These are phyloP conservation scores for Propithecus perrieri DNA, from an alignment of 2,797 vertebrate genomes.

Conservation along the genomic window DNA sequence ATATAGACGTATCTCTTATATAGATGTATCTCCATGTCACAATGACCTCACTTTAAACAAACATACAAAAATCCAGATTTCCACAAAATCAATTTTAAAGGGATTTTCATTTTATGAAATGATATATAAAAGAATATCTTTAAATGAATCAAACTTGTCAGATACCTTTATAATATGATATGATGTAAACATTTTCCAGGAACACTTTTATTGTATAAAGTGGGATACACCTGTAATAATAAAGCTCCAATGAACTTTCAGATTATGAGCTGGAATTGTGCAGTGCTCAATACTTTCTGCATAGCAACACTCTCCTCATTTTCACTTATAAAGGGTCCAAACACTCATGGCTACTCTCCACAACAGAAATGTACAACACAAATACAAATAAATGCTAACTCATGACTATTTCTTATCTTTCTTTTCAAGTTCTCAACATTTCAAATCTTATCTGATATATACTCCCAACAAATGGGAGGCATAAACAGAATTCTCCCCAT, in stretches of 20 bases:
- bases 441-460: constrained; percentile 50
- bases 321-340: constrained; percentile 21
- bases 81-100: constrained; percentile 43
- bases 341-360: constrained; percentile 26
- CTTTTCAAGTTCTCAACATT: constrained; percentile 63
- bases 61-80: constrained; percentile 25
- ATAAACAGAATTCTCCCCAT: constrained; percentile 75
- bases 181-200: constrained; percentile 67
- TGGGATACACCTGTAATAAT: constrained; percentile 68
- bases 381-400: constrained; percentile 51
- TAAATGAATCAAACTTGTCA: constrained; percentile 70
- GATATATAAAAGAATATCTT: constrained; percentile 54
- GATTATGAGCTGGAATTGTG: constrained; percentile 51
- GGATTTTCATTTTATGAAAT: constrained; percentile 56
- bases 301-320: constrained; percentile 46
- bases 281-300: constrained; percentile 16
- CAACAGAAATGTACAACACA: background rate
- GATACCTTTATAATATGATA: constrained; percentile 68
- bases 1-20: background rate
- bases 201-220: constrained; percentile 72
- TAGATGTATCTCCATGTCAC: background rate
- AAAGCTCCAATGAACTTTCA: constrained; percentile 66
- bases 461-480: constrained; percentile 70
- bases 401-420: constrained; percentile 24
- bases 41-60: constrained; percentile 30